Percentiles rank a stretch among this genome's conserved stretches.
These are phyloP conservation scores for Sciurus carolinensis DNA, from an alignment of 2,797 vertebrate species.

Conservation along the genomic window DNA sequence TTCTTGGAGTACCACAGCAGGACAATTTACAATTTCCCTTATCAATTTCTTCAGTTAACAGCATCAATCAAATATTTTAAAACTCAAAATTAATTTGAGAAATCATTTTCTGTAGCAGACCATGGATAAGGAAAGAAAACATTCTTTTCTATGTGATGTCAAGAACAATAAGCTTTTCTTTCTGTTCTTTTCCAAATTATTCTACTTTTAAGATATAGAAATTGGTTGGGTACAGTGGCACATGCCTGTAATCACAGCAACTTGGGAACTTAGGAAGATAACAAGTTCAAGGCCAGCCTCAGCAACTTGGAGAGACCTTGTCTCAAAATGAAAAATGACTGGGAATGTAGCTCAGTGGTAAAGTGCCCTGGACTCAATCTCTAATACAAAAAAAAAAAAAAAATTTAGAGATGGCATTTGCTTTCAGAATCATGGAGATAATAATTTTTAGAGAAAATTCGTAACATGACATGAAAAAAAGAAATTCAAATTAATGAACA, in stretches of 20 bases:
- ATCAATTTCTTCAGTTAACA: slow-evolving; percentile 31
- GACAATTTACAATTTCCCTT: neutral
- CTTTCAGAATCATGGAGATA: slow-evolving; percentile 21
- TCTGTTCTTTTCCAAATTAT: neutral
- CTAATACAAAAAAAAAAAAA: neutral
- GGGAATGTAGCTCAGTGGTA: no score
- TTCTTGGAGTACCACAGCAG: neutral
- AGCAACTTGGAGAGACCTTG: no score
- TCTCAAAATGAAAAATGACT: no score
- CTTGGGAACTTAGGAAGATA: no score
- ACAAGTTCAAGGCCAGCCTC: no score
- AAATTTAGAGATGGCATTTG: neutral
- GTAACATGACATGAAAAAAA: slow-evolving; percentile 33
- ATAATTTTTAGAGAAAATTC: slow-evolving; percentile 23
- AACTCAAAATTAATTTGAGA: slow-evolving; percentile 20
- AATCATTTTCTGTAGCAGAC: neutral
- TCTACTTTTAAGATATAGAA: neutral
- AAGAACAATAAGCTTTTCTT: neutral
- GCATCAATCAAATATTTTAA: neutral
- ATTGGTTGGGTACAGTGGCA: no score
- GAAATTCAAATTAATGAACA: slow-evolving; percentile 18
- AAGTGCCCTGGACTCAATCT: no score
- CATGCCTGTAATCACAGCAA: no score
- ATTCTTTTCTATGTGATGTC: neutral
- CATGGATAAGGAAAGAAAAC: neutral